Base-by-base conservation (phyloP, 2,797 vertebrate genomes). In the Lates japonicus region DNA sequence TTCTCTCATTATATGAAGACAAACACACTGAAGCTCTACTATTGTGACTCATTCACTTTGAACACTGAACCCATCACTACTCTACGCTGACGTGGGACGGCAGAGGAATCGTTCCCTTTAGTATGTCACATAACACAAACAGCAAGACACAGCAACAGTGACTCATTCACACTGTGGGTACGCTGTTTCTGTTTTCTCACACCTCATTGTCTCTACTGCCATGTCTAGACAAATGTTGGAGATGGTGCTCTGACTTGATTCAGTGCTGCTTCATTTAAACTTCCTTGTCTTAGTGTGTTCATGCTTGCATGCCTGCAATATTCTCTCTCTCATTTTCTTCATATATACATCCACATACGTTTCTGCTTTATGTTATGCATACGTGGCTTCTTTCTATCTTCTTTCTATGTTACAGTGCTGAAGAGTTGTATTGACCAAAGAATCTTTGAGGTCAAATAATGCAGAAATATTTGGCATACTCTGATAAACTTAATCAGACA, bases 61-160 rank as follows among this genome's bases (percentile, higher is more conserved):
- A 88, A 74, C 49, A 52, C 51, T 59, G 62, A 85, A 80, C 59
- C 73, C 48, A 74, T 83, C 76, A 72, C 73, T 48, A 41, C 74
- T 68, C 68, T 59, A 31, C 14, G 6, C 42, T 65, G 84, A 87
- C 29, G 80, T 75, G 80, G 81, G 87, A 84, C 10, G 29, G 71
- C 70, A 79, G 62, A 79, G 57, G 75, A 81, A 63, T 78, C 7
- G 8, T 85, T 89, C 60, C 57, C 78, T 80, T 82, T 72, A 48
- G 64, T 84, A 62, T 81, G 77, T 90, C 85, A 85, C 80, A 79
- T 85, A 88, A 83, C 83, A 85, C 61, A 83, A 86, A 85, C 66
- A 52, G 44, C 2, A 2, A 72, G 77, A 81, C 77, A 70, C 52
- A 33, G 58, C 37, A 74, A 61, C 74, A 75, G 17, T 91, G 90